These are phyloP conservation scores for Nesogale talazaci DNA, from an alignment of 2,113 vertebrate species.

Conservation along the genomic window DNA sequence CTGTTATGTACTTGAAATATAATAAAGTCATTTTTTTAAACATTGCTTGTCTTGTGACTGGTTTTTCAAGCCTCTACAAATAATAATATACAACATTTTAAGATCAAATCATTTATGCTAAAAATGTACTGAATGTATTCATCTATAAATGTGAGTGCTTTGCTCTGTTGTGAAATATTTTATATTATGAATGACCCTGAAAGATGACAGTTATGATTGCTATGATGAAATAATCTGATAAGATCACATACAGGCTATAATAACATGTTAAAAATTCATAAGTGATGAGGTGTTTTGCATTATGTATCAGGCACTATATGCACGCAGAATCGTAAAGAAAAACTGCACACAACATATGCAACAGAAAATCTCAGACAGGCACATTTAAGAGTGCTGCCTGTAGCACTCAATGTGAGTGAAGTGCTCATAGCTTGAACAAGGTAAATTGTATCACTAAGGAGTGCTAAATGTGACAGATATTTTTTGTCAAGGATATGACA, in stretches of 20 bases:
- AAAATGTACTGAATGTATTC: constrained; percentile 7
- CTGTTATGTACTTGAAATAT: constrained; percentile 13
- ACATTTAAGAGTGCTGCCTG: no score
- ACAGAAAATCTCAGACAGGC: neutral
- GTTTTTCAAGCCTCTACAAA: neutral
- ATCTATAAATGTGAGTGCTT: neutral
- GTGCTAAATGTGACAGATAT: no score
- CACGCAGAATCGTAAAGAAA: constrained; percentile 32
- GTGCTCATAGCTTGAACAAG: no score
- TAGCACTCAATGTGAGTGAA: no score
- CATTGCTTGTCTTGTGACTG: neutral
- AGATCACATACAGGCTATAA: no score
- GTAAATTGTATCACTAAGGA: no score
- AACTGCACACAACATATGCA: neutral
- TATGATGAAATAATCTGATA: no score
- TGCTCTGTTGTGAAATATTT: constrained; percentile 6
- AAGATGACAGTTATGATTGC: no score
- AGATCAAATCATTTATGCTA: constrained; percentile 21
- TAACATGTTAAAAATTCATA: no score
- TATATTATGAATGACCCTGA: no score
- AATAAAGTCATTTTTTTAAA: constrained; percentile 39
- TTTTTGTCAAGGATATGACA: no score
- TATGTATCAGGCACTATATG: neutral
- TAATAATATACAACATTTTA: neutral
- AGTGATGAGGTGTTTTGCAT: no score